Base-by-base conservation (phyloP, 2,888 invertebrate species). In the Noctua janthina region DNA sequence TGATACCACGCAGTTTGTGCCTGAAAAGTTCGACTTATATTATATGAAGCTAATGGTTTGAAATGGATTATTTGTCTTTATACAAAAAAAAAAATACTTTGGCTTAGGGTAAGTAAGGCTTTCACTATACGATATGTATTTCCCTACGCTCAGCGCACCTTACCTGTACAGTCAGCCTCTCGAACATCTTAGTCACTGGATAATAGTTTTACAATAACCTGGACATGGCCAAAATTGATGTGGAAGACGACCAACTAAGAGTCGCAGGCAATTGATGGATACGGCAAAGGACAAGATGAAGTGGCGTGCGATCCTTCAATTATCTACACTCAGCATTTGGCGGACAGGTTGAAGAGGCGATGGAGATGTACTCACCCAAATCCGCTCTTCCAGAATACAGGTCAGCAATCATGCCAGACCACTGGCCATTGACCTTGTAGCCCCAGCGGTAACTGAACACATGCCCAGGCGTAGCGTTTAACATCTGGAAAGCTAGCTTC, bases 381-480 rank as follows among this genome's bases (percentile, higher is more conserved):
- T 95, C 95, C n/a, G 95, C 96, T 75, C 87, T 91, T 4, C 92
- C 92, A 7, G 91, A 90, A 10, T 91, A 69, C 20, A 96, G 64
- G 68, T 96, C 95, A 49, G 93, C 86, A 11, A 96, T 94, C 93
- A 95, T 94, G 0, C 96, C 96, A 0, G 93, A 94, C 96, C 96
- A 96, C 23, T 88, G 86, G 0, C 95, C 96, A n/a, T 94, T 88
- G 1, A 92, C 91, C 54, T 93, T 93, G 88, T 93, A 96, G 0
- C 96, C 96, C 89, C 92, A 96, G 17, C 95, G 91, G 77, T 93
- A 91, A 79, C 92, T 93, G 89, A 95, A 95, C n/a, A 93, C 91
- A 74, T 93, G 91, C 1, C 82, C 89, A 0, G 94, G 94, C 0
- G 96, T 96, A 0, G 95, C 95, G 72, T 96, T 96, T 46, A 96